Evolutionary conservation across 2,113 vertebrate species (phyloP).

Genomic region (Semicossyphus pulcher): DNA sequence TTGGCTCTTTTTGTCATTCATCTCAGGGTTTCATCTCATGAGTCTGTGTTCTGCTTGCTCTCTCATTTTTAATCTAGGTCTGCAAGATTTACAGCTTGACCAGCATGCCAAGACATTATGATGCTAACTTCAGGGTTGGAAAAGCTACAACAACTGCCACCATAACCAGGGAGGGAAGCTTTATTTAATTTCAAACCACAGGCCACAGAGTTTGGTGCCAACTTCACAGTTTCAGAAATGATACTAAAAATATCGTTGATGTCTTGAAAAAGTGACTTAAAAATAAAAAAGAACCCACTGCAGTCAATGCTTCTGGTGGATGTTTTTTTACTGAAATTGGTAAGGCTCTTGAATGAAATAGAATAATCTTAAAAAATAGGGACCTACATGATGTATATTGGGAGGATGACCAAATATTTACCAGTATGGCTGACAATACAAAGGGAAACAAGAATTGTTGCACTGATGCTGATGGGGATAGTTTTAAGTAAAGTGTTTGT

Average conservation of each 20-base stretch:
- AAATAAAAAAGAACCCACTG: background rate
- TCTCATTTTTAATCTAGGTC: conserved; percentile 3
- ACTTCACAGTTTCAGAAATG: conserved; percentile 29
- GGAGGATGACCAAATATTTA: background rate
- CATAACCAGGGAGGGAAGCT: conserved; percentile 35
- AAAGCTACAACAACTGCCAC: conserved; percentile 9
- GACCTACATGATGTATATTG: background rate
- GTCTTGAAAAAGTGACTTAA: background rate
- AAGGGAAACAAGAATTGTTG: too few species aligned
- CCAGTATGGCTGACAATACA: background rate
- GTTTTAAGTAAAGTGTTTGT: too few species aligned
- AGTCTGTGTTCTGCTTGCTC: conserved; percentile 2
- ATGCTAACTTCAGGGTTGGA: conserved; percentile 24
- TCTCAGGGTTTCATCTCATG: background rate
- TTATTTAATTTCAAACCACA: conserved; percentile 16
- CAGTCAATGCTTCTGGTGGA: background rate
- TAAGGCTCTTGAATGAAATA: background rate
- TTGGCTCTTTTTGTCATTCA: background rate
- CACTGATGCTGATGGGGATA: too few species aligned
- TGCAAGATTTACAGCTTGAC: conserved; percentile 21
- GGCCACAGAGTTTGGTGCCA: conserved; percentile 19
- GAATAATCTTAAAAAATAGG: background rate
- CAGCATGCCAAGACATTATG: conserved; percentile 21
- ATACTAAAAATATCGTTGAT: conserved; percentile 20
- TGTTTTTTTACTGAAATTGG: background rate